Conservation (phyloP, 1,140 invertebrate genomes). For the Dolichoris vasculosae region DNA sequence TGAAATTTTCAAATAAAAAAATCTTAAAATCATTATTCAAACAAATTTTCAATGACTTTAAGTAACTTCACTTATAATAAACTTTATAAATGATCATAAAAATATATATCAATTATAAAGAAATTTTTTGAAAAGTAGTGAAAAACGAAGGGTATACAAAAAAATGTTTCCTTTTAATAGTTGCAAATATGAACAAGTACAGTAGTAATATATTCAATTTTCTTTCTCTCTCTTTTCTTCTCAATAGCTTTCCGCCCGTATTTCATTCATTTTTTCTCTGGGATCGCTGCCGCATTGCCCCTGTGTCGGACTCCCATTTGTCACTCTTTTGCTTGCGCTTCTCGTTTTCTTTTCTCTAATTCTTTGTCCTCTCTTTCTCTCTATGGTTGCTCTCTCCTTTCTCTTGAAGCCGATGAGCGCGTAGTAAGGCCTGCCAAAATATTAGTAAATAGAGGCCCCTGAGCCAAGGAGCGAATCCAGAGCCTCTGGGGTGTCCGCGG, state of each 20-base stretch:
- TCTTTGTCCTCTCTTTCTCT: not conserved
- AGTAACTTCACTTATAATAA: too few species aligned
- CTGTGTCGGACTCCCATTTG: conserved; percentile 7
- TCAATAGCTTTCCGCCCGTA: not conserved
- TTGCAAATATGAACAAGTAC: not conserved
- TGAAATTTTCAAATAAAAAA: too few species aligned
- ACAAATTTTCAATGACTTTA: too few species aligned
- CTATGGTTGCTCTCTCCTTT: not conserved
- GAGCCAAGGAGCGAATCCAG: not conserved
- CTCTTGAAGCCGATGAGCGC: conserved; percentile 57
- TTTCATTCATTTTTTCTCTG: not conserved
- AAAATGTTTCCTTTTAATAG: too few species aligned
- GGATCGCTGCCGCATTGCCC: not conserved
- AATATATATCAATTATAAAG: too few species aligned
- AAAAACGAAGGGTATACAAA: too few species aligned
- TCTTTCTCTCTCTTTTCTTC: not conserved
- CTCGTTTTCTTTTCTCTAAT: not conserved
- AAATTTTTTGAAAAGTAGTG: not conserved
- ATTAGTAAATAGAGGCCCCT: conserved; percentile 47
- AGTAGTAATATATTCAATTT: not conserved
- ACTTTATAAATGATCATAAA: too few species aligned
- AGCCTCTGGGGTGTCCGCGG: not conserved
- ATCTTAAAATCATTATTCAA: too few species aligned
- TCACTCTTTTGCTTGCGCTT: not conserved
- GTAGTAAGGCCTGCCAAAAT: conserved; percentile 58